A percentile compares a stretch with the other conserved stretches of the same genome.
Evolutionary conservation across 2,113 vertebrate species (phyloP).

Genomic region (Cynopterus brachyotis): DNA sequence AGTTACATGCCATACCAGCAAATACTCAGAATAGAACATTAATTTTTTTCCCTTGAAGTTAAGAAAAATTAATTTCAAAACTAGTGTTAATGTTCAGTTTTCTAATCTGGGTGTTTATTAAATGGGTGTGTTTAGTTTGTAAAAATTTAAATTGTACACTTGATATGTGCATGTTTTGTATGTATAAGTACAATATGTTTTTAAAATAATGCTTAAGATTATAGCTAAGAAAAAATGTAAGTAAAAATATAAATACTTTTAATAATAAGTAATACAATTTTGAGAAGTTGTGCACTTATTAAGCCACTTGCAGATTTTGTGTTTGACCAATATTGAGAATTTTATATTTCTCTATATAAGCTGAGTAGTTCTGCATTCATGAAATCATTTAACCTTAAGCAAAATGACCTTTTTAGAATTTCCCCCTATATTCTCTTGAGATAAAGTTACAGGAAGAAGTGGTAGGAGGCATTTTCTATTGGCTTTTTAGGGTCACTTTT

Average conservation of each 20-base stretch:
- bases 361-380: not conserved
- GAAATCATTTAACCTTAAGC: not conserved
- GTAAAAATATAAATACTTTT: constrained; percentile 37
- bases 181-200: not conserved
- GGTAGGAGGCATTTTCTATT: not conserved
- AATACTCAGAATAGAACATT: not conserved
- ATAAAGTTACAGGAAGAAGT: not conserved
- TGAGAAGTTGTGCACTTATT: constrained; percentile 3
- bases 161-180: not conserved
- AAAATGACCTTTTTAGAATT: not conserved
- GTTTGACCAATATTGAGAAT: not conserved
- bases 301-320: not conserved
- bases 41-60: not conserved
- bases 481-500: not conserved
- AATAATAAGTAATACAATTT: not conserved
- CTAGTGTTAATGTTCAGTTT: not conserved
- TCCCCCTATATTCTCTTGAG: constrained; percentile 14
- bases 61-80: constrained; percentile 19
- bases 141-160: not conserved
- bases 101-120: not conserved
- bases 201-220: not conserved
- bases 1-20: not conserved
- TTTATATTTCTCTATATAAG: not conserved
- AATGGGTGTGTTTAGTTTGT: not conserved
- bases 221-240: not conserved